These are phyloP conservation scores for Phasia obesa DNA, from an alignment of 2,888 invertebrate genomes.

Conservation along the genomic window DNA sequence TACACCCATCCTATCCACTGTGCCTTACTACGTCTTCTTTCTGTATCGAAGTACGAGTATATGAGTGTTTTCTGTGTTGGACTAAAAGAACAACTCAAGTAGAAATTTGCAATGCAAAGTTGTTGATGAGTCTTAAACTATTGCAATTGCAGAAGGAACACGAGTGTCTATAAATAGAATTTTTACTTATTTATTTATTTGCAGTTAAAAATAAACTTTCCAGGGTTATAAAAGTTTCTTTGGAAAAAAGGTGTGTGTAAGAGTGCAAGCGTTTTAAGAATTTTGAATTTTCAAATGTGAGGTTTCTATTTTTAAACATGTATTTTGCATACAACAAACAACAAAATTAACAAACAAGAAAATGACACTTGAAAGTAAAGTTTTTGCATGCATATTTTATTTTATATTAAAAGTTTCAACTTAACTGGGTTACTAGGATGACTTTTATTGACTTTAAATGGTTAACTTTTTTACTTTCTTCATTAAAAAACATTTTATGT, in stretches of 20 bases:
- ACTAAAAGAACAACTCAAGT: background rate
- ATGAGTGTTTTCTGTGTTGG: background rate
- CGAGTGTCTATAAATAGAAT: conserved; percentile 56
- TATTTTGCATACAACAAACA: background rate
- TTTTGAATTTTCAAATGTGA: background rate
- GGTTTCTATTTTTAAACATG: background rate
- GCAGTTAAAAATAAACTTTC: conserved; percentile 57
- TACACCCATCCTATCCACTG: background rate
- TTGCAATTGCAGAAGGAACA: conserved; percentile 24
- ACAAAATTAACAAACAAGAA: background rate
- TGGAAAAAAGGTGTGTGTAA: background rate
- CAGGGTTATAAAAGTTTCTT: conserved; percentile 39
- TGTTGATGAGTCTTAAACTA: conserved; percentile 48
- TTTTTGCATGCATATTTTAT: conserved; percentile 7
- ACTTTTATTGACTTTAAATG: background rate
- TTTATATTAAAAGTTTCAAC: conserved; percentile 19
- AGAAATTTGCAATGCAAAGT: conserved; percentile 1
- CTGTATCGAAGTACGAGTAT: background rate
- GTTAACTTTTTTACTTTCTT: no score
- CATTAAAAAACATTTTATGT: no score
- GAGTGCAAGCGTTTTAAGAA: background rate
- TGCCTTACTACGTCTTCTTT: background rate
- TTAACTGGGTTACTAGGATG: conserved; percentile 27
- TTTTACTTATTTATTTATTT: conserved; percentile 8
- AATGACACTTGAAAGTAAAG: conserved; percentile 9